Evolutionary conservation across 2,888 invertebrate species (phyloP).

Genomic region (Ectemnius cavifrons): DNA sequence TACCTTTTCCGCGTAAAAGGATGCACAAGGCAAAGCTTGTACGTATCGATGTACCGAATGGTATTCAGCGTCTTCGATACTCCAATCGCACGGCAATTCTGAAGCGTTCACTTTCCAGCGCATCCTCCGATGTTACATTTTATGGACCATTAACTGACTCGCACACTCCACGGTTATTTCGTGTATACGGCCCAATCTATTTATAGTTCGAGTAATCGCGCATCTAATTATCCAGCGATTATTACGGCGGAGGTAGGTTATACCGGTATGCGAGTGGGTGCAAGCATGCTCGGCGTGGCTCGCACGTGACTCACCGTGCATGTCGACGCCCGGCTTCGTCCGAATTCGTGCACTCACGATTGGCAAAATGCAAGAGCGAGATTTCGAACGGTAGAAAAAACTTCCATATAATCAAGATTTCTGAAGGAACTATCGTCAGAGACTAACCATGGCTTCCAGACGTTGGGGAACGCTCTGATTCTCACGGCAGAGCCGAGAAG

Average conservation of each 20-base stretch:
- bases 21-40: conserved; percentile 36
- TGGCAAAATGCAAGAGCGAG: not conserved
- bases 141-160: not conserved
- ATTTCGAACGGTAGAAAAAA: conserved; percentile 1
- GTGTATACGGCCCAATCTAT: not conserved
- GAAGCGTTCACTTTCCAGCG: no score
- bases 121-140: no score
- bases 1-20: conserved; percentile 53
- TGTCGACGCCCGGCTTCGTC: not conserved
- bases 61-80: not conserved
- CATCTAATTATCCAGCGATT: conserved; percentile 4
- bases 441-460: conserved; percentile 38
- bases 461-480: conserved; percentile 22
- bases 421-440: conserved; percentile 23
- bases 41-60: not conserved
- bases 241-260: not conserved
- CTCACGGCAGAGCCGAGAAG: conserved; percentile 31
- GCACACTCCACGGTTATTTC: not conserved
- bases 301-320: not conserved
- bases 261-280: no score
- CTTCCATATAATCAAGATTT: conserved; percentile 45
- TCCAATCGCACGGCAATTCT: not conserved
- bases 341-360: not conserved
- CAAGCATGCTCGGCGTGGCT: no score
- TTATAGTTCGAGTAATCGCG: not conserved